These are phyloP conservation scores for Mystacides longicornis DNA, from an alignment of 2,888 invertebrate species.

Conservation along the genomic window DNA sequence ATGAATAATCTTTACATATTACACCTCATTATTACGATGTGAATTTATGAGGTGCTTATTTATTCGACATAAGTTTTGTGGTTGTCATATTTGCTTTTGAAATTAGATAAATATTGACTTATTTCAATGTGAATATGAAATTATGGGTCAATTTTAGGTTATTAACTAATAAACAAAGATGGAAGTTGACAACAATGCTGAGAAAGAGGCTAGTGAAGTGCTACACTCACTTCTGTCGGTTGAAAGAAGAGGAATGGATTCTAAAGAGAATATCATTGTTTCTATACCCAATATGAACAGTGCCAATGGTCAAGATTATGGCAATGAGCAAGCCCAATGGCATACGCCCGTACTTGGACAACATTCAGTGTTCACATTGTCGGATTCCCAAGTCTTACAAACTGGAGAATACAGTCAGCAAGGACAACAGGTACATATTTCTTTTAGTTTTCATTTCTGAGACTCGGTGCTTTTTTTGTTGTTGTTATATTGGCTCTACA, in stretches of 20 bases:
- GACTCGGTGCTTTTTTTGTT: no score
- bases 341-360: constrained; percentile 54
- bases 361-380: constrained; percentile 46
- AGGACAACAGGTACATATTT: constrained; percentile 22
- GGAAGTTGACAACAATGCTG: constrained; percentile 59
- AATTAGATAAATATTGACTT: no score
- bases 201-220: constrained; percentile 65
- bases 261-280: constrained; percentile 48
- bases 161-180: constrained; percentile 52
- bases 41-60: no score
- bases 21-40: no score
- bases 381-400: constrained; percentile 39
- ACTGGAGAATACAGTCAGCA: constrained; percentile 29
- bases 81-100: no score
- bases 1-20: no score
- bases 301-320: constrained; percentile 42
- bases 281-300: constrained; percentile 38
- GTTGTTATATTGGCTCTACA: no score
- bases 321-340: constrained; percentile 53
- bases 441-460: no score
- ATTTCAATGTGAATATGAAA: no score
- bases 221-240: constrained; percentile 59
- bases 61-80: no score
- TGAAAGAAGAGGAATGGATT: constrained; percentile 56
- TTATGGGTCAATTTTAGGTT: no score